Evolutionary conservation across 2,888 invertebrate genomes (phyloP).

Genomic region (Eilema griseolum): DNA sequence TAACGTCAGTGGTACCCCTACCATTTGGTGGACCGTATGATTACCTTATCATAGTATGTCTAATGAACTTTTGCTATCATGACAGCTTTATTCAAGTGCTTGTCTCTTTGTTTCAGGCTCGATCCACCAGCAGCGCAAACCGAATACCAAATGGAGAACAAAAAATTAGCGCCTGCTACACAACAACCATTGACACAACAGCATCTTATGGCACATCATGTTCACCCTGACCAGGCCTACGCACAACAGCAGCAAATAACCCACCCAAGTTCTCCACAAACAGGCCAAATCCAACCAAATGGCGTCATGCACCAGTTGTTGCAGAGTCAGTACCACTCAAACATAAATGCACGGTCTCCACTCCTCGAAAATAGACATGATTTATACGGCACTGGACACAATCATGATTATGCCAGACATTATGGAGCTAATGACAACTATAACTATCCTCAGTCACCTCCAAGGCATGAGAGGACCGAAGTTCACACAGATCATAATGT

Average conservation of each 20-base stretch:
- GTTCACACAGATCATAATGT: conserved; percentile 80
- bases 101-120: conserved; percentile 87
- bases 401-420: conserved; percentile 84
- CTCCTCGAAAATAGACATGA: conserved; percentile 87
- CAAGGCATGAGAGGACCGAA: conserved; percentile 78
- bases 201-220: conserved; percentile 82
- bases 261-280: conserved; percentile 74
- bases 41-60: no score
- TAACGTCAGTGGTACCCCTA: no score
- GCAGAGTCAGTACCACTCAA: conserved; percentile 81
- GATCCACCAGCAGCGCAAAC: conserved; percentile 90
- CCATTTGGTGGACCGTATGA: no score
- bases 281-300: conserved; percentile 81
- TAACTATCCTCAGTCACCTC: conserved; percentile 83
- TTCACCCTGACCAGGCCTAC: conserved; percentile 82
- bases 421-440: conserved; percentile 87
- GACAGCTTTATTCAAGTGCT: background rate
- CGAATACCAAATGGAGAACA: conserved; percentile 89
- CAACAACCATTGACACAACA: conserved; percentile 86
- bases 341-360: conserved; percentile 82
- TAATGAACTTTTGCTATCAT: no score
- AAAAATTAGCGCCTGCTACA: conserved; percentile 84
- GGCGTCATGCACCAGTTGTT: conserved; percentile 86
- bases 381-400: conserved; percentile 85
- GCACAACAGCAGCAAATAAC: conserved; percentile 79